A percentile compares a stretch with the other conserved stretches of the same genome.
These are phyloP conservation scores for Platerodrilus igneus DNA, from an alignment of 2,888 invertebrate species.

Conservation along the genomic window DNA sequence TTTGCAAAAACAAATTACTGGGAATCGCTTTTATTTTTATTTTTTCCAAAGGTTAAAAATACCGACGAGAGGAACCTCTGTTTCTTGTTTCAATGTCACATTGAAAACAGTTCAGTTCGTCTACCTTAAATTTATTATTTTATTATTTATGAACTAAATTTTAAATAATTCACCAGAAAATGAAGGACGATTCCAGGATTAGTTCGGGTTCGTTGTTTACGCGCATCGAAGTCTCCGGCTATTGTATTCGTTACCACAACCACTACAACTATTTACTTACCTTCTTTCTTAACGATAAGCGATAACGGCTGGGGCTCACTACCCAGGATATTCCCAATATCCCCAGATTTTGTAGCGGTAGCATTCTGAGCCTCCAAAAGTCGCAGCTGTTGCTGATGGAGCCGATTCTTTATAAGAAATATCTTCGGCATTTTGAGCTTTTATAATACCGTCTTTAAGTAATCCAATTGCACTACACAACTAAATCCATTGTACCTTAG, in stretches of 20 bases:
- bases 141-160: no score
- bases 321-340: conserved; percentile 48
- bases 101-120: no score
- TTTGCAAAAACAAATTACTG: no score
- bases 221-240: conserved; percentile 5
- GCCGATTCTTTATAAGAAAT: conserved; percentile 84
- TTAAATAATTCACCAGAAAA: no score
- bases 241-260: no score
- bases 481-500: conserved; percentile 16
- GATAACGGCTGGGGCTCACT: conserved; percentile 55
- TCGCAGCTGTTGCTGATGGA: conserved; percentile 86
- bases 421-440: conserved; percentile 77
- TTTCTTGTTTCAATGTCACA: no score
- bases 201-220: conserved; percentile 1
- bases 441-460: conserved; percentile 11
- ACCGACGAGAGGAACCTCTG: no score
- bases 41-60: no score
- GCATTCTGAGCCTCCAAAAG: conserved; percentile 79
- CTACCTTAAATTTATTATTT: no score
- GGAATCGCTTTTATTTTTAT: no score
- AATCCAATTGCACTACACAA: conserved; percentile 20
- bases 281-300: conserved; percentile 53
- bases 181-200: background rate
- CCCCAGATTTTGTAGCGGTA: conserved; percentile 50
- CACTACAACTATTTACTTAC: conserved; percentile 36